phyloP scores from a whole-genome alignment of 2,797 vertebrate genomes.

The Galagoides demidoff region DNA sequence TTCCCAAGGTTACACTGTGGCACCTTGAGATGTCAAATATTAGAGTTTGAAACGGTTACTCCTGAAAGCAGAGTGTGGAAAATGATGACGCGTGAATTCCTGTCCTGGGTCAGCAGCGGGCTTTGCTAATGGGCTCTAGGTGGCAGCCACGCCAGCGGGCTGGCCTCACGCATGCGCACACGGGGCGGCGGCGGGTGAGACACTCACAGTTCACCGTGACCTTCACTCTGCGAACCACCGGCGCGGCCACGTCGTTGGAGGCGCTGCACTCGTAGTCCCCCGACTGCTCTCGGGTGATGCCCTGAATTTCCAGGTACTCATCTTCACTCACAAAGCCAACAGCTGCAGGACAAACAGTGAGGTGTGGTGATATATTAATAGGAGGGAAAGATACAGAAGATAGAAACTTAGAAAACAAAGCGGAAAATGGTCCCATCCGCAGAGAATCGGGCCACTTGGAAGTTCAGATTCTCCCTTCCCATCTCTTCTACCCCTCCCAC shows the following conservation, averaged over 20 bases:
- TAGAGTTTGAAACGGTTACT: neutral
- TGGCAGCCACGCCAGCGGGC: too few relatives aligned
- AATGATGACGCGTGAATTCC: neutral
- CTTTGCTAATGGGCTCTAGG: too few relatives aligned
- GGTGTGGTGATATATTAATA: neutral
- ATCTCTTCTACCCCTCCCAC: neutral
- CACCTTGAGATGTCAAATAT: neutral
- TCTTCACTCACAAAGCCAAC: constrained; percentile 94
- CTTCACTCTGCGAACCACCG: constrained; percentile 94
- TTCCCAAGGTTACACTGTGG: neutral
- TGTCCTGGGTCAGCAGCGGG: too few relatives aligned
- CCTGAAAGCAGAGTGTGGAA: neutral
- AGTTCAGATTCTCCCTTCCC: too few relatives aligned
- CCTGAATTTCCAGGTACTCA: constrained; percentile 95
- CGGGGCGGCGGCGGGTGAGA: rapidly evolving
- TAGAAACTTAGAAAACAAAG: neutral
- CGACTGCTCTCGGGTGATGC: constrained; percentile 96
- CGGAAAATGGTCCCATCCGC: rapidly evolving
- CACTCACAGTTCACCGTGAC: constrained; percentile 98
- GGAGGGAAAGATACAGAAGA: neutral
- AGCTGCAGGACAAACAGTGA: constrained; percentile 81
- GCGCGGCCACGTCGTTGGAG: constrained; percentile 94
- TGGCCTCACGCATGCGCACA: rapidly evolving
- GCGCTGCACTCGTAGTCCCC: constrained; percentile 97
- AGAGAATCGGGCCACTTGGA: neutral